A percentile compares a stretch with the other conserved stretches of the same genome.
Evolutionary conservation across 1,140 invertebrate genomes (phyloP).

Genomic region (Hormaphis cornu): DNA sequence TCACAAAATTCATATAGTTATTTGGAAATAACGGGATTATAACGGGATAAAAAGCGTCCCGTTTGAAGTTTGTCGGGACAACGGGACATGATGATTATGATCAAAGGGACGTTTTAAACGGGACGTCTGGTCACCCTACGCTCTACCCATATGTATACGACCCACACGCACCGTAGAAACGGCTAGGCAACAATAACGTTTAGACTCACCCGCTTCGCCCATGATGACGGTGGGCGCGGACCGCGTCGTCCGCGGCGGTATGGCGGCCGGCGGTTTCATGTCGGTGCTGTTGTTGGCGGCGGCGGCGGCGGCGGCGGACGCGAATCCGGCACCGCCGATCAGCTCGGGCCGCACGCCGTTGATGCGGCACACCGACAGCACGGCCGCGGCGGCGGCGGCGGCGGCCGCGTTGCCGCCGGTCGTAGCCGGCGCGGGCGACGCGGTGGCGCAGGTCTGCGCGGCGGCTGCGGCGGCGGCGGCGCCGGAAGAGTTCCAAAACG

Average conservation of each 20-base stretch:
- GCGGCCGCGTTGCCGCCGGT: conserved; percentile 34
- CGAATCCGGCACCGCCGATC: conserved; percentile 51
- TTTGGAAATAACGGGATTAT: too few relatives aligned
- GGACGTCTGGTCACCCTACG: too few relatives aligned
- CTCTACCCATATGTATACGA: too few relatives aligned
- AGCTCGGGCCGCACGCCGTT: conserved; percentile 58
- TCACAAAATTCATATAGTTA: too few relatives aligned
- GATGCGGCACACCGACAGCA: conserved; percentile 34
- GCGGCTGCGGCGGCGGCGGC: too few relatives aligned
- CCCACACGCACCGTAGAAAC: too few relatives aligned
- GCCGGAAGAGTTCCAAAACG: conserved; percentile 1
- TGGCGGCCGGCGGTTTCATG: conserved; percentile 51
- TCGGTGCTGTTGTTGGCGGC: conserved; percentile 54
- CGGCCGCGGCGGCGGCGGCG: conserved; percentile 27
- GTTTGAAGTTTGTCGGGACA: too few relatives aligned
- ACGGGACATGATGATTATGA: too few relatives aligned
- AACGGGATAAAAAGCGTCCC: too few relatives aligned
- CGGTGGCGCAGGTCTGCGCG: conserved; percentile 29
- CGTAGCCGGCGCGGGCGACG: conserved; percentile 32
- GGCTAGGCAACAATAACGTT: neutral
- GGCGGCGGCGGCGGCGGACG: conserved; percentile 53
- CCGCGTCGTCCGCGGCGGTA: conserved; percentile 45
- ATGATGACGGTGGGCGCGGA: conserved; percentile 74
- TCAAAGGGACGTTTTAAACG: too few relatives aligned
- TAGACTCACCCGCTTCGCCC: conserved; percentile 58